Evolutionary conservation across 2,888 invertebrate genomes (phyloP).

Genomic region (Melieria picta): DNA sequence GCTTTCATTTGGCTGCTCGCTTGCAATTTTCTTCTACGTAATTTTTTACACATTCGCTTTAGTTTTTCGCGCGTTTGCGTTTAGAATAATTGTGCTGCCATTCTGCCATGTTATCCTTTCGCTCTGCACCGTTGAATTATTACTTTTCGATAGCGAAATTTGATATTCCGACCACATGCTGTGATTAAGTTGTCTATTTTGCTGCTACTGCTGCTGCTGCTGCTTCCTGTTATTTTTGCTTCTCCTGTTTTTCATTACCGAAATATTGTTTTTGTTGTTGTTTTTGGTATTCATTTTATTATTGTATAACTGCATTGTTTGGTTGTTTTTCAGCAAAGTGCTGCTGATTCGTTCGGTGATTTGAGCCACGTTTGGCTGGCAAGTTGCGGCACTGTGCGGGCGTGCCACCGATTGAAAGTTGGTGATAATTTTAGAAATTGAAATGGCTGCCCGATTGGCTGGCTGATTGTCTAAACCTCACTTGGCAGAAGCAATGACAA

Average conservation of each 20-base stretch:
- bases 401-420: slow-evolving; percentile 27
- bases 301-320: too few species aligned
- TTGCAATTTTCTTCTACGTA: slow-evolving; percentile 7
- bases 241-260: slow-evolving; percentile 12
- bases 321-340: background rate
- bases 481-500: background rate
- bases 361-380: slow-evolving; percentile 1
- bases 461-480: background rate
- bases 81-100: slow-evolving; percentile 24
- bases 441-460: slow-evolving; percentile 9
- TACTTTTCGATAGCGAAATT: slow-evolving; percentile 58
- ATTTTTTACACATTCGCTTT: slow-evolving; percentile 14
- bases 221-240: slow-evolving; percentile 32
- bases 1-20: background rate
- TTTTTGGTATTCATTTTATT: background rate
- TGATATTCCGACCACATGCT: slow-evolving; percentile 64
- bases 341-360: background rate
- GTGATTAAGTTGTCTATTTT: slow-evolving; percentile 59
- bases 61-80: slow-evolving; percentile 23
- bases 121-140: slow-evolving; percentile 49
- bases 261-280: slow-evolving; percentile 12
- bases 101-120: slow-evolving; percentile 15
- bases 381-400: slow-evolving; percentile 13
- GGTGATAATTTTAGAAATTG: slow-evolving; percentile 25
- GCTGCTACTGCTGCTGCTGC: slow-evolving; percentile 13